Base-by-base conservation (phyloP, 2,888 invertebrate species). In the Papilio gigon region DNA sequence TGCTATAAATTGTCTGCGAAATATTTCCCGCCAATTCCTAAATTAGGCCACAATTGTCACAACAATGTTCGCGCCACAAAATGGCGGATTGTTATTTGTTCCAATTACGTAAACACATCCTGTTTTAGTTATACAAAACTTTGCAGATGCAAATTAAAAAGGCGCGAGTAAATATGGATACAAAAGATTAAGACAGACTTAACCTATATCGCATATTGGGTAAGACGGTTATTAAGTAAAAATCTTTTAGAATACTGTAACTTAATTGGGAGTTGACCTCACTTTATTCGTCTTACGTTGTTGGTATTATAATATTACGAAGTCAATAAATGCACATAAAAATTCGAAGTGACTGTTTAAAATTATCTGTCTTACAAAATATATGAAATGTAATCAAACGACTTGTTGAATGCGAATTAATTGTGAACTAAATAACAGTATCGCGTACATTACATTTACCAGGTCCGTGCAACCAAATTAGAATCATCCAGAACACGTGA, bases 1-100 rank as follows among this genome's bases (percentile, higher is more conserved):
- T 65, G 40, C 56, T 40, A 61, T 67, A 53, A 67, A 67, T 61
- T 53, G 9, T n/a, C 22, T 8, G 58, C 59, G 53, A 58, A 30
- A 53, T 58, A 67, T 67, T 67, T 63, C 59, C 65, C 69, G 66
- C 70, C 71, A 77, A 75, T 80, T 80, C 77, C 74, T 72, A 77
- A 78, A 77, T 76, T 76, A 73, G 77, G 76, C 74, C 73, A 72
- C 74, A 72, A 75, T 75, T 71, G 74, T 77, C 77, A 76, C 76
- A 76, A 71, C 75, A 77, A 76, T 64, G 75, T 78, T 79, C 72
- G 76, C 77, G 77, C 74, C 76, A 74, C 77, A 80, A 79, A 77
- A 80, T 63, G 71, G 64, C 74, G 69, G 74, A 75, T 76, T 75
- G 75, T 47, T 71, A 74, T 42, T 40, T 27, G 67, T 61, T 58